phyloP scores from a whole-genome alignment of 2,113 vertebrate species.

The Panthera leo region DNA sequence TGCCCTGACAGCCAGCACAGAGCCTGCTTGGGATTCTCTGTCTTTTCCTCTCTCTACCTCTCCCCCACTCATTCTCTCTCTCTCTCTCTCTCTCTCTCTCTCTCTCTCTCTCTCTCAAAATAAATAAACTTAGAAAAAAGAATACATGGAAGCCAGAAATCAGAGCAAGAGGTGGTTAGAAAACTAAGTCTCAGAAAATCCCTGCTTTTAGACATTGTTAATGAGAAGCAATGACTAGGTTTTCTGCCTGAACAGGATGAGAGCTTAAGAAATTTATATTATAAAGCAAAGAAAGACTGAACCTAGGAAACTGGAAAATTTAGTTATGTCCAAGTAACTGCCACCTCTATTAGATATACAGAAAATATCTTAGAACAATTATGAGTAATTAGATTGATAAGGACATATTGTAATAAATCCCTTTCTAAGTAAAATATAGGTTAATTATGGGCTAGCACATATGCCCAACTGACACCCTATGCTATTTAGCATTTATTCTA shows the following conservation, averaged over 20 bases:
- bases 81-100: too few species aligned
- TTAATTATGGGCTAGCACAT: neutral
- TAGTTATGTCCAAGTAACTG: neutral
- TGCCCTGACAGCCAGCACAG: too few species aligned
- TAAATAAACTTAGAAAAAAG: too few species aligned
- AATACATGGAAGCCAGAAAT: neutral
- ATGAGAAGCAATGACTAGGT: neutral
- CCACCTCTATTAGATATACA: neutral
- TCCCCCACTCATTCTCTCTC: too few species aligned
- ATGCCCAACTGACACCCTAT: neutral
- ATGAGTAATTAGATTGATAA: slow-evolving; percentile 20
- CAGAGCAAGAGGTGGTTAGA: neutral
- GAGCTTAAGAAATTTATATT: neutral
- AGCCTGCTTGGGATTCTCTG: too few species aligned
- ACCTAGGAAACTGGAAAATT: neutral
- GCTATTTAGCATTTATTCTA: neutral
- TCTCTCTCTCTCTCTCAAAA: too few species aligned
- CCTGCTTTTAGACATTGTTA: neutral
- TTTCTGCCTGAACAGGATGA: neutral
- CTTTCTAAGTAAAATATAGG: slow-evolving; percentile 23
- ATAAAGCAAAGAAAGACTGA: neutral
- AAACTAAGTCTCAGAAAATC: neutral
- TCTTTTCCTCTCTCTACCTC: too few species aligned
- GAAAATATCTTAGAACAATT: neutral
- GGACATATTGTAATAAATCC: neutral